These are phyloP conservation scores for Machimus rusticus DNA, from an alignment of 2,888 invertebrate genomes.

Conservation along the genomic window DNA sequence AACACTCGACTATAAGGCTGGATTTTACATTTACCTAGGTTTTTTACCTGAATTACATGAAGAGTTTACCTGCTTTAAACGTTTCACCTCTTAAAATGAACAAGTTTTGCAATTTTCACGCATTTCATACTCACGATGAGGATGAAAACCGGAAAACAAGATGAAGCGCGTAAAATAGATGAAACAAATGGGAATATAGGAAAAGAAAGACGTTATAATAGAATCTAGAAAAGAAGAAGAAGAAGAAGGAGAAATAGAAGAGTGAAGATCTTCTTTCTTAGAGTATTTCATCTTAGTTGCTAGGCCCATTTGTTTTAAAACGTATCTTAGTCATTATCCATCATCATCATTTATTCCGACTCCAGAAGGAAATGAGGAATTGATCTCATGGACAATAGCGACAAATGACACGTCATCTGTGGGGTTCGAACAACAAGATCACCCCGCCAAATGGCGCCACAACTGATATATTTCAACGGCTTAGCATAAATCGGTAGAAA, in stretches of 20 bases:
- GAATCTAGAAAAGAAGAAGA: not conserved
- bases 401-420: not conserved
- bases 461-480: not conserved
- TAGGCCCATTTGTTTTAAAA: not conserved
- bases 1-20: not conserved
- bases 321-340: not conserved
- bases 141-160: conserved; percentile 11
- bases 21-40: not conserved
- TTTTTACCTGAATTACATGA: not conserved
- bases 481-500: not conserved
- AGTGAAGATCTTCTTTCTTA: not conserved
- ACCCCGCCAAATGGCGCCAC: not conserved
- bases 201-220: not conserved
- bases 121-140: conserved; percentile 7
- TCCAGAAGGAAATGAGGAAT: not conserved
- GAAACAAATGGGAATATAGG: not conserved
- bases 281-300: not conserved
- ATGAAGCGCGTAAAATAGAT: not conserved
- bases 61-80: not conserved
- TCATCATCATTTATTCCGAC: not conserved
- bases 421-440: not conserved
- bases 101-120: conserved; percentile 18
- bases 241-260: not conserved
- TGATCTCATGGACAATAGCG: not conserved
- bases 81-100: conserved; percentile 8